Percentiles rank a stretch among this genome's conserved stretches.
Evolutionary conservation across 2,113 vertebrate genomes (phyloP).

Genomic region (Benitochromis conjunctus): DNA sequence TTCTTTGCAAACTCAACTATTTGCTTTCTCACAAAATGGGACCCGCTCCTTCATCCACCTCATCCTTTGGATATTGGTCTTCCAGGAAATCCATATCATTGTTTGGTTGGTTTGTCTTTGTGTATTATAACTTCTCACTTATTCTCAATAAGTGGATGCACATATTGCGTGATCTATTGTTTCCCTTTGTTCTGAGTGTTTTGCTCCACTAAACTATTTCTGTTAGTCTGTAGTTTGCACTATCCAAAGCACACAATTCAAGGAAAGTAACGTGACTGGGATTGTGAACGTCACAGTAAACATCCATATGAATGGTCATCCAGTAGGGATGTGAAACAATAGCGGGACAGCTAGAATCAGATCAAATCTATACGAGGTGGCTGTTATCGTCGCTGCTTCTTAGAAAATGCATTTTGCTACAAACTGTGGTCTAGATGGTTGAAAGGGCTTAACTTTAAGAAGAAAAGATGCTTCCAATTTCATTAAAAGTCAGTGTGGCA

Average conservation of each 20-base stretch:
- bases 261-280: background rate
- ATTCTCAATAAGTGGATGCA: background rate
- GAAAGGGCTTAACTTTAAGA: background rate
- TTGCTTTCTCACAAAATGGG: background rate
- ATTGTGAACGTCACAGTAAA: background rate
- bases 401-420: background rate
- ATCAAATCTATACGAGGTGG: background rate
- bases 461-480: background rate
- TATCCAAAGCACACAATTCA: background rate
- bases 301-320: background rate
- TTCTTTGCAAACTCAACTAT: background rate
- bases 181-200: background rate
- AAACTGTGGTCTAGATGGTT: background rate
- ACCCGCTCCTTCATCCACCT: background rate
- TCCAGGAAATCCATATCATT: background rate
- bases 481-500: background rate
- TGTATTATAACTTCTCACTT: background rate
- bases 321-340: background rate
- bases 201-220: background rate
- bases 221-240: background rate
- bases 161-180: accelerated
- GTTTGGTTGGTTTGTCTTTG: background rate
- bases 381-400: background rate
- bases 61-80: background rate
- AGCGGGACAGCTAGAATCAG: background rate